phyloP scores from a whole-genome alignment of 2,113 vertebrate genomes.

The Panthera leo region DNA sequence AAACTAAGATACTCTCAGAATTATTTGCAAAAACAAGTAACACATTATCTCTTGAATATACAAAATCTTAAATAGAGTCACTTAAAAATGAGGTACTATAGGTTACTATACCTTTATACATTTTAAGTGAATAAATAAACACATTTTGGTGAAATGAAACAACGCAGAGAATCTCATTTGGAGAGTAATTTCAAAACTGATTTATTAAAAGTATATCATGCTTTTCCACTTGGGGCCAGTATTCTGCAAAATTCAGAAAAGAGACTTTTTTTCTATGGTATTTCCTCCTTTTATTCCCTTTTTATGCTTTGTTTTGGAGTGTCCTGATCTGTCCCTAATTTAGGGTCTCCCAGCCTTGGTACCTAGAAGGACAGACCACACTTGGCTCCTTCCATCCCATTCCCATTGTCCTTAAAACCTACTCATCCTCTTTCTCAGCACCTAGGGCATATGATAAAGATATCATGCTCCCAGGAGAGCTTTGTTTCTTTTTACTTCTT shows the following conservation, averaged over 20 bases:
- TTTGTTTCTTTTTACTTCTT: neutral
- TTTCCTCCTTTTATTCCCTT: neutral
- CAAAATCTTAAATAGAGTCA: neutral
- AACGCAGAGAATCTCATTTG: neutral
- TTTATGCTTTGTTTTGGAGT: neutral
- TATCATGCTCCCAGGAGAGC: neutral
- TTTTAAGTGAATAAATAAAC: neutral
- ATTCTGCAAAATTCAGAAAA: neutral
- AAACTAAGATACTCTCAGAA: neutral
- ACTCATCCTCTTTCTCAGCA: neutral
- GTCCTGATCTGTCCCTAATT: neutral
- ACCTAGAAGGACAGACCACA: neutral
- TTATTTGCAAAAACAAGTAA: neutral
- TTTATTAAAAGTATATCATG: neutral
- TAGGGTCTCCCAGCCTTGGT: neutral
- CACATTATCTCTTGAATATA: neutral
- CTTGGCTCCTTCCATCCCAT: neutral
- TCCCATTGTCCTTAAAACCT: neutral
- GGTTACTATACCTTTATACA: neutral
- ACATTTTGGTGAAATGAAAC: neutral
- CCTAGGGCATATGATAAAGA: neutral
- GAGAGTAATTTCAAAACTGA: neutral
- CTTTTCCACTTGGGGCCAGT: neutral
- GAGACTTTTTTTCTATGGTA: neutral
- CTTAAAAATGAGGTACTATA: neutral